Evolutionary conservation across 2,888 invertebrate species (phyloP).

Genomic region (Drosophila picticornis): DNA sequence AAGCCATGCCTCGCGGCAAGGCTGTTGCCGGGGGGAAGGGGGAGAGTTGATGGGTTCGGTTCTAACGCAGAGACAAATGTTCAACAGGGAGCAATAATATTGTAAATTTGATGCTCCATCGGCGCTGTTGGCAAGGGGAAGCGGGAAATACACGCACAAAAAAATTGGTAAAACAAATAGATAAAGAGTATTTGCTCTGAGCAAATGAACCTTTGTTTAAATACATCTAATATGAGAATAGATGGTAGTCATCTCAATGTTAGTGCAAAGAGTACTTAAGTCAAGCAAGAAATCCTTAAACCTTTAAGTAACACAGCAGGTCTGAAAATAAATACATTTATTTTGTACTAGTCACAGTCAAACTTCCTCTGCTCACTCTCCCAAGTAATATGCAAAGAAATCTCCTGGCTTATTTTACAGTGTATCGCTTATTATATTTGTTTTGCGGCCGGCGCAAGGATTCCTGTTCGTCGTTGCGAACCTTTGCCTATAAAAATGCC

Average conservation of each 20-base stretch:
- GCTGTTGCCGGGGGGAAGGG: background rate
- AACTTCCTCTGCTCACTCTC: background rate
- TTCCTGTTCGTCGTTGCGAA: conserved; percentile 20
- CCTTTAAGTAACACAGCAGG: background rate
- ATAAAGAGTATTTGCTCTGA: background rate
- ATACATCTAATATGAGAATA: background rate
- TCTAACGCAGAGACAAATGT: conserved; percentile 54
- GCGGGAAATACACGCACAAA: background rate
- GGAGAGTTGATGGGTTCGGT: background rate
- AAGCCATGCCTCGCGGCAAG: background rate
- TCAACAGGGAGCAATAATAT: conserved; percentile 79
- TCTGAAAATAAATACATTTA: background rate
- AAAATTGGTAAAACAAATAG: background rate
- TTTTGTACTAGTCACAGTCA: background rate
- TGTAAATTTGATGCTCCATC: conserved; percentile 68
- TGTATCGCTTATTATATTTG: conserved; percentile 55
- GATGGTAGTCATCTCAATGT: no score
- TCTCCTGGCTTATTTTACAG: background rate
- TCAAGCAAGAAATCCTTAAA: background rate
- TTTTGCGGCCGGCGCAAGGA: conserved; percentile 40
- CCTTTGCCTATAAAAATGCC: conserved; percentile 59
- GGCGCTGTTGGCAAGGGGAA: conserved; percentile 23
- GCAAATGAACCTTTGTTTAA: background rate
- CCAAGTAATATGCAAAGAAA: background rate
- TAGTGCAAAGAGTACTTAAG: background rate